Base-by-base conservation (phyloP, 2,797 vertebrate genomes). In the Cyprinodon diabolis region DNA sequence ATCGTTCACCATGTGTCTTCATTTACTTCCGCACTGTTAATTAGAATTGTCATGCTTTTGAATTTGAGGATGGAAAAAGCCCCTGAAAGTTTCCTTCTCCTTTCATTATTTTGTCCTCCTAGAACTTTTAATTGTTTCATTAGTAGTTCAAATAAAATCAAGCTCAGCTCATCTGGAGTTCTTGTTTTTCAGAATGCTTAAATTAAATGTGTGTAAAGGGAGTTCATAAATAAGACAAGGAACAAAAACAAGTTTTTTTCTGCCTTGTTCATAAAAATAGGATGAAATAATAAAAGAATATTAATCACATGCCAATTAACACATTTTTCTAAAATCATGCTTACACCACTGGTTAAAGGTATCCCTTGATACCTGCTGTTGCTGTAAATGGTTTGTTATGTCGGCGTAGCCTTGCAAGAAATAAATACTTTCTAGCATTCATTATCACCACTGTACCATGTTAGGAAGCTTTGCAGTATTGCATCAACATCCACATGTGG, bases 21-120 rank as follows among this genome's bases (percentile, higher is more conserved):
- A 83, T 66, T 84, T 83, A 76, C 79, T 76, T 68, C 69, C 85
- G 84, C 80, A 79, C 71, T 74, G 48, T 81, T 84, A 88, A 85
- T 88, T 82, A 88, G 83, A 62, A 68, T 57, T 66, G 62, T 70
- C 82, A 69, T 77, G 74, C 72, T 81, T 77, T 70, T 74, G 55
- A 73, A 78, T 82, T 63, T 71, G 75, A 78, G 68, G 74, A 71
- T 43, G 45, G 77, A 10, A 17, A 57, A 19, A 56, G 17, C 63
- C 74, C 81, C 68, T 48, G 6, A 72, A 80, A 76, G 35, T 76
- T 68, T 6, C 30, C 30, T n/a, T 2, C n/a, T 3, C 21, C 73
- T 56, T 51, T 43, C 14, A 7, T 35, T 72, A 12, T 72, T 63
- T 35, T 66, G 68, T 48, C 40, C 48, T 47, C 49, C 3, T 10